phyloP scores from a whole-genome alignment of 2,113 vertebrate genomes.

The Cichladusa arquata region DNA sequence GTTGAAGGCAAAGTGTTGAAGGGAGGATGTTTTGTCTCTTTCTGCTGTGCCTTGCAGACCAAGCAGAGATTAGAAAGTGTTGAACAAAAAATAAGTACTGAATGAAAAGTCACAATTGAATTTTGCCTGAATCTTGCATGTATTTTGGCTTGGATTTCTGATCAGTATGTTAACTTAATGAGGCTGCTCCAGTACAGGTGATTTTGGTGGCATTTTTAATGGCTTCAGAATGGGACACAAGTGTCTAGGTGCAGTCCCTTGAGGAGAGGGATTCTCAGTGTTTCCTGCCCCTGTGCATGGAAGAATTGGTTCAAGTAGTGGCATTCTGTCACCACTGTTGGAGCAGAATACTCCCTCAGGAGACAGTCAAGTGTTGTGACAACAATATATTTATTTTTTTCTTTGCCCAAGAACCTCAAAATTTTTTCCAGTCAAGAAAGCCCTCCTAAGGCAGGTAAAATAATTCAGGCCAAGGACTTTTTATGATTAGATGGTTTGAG shows the following conservation, averaged over 20 bases:
- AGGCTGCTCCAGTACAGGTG: neutral
- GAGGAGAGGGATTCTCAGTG: neutral
- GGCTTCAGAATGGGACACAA: neutral
- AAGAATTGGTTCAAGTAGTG: neutral
- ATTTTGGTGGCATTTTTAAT: neutral
- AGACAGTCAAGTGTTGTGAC: neutral
- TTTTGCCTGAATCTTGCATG: neutral
- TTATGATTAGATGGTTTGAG: neutral
- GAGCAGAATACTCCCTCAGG: neutral
- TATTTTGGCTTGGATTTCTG: neutral
- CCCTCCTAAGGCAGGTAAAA: neutral
- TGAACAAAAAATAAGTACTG: neutral
- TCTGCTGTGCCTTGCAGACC: neutral
- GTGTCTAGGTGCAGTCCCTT: neutral
- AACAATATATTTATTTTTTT: neutral
- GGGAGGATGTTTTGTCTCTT: neutral
- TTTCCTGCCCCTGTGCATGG: neutral
- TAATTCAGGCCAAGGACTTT: neutral
- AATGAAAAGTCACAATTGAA: neutral
- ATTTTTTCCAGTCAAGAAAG: neutral
- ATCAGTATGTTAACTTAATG: neutral
- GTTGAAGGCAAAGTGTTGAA: neutral
- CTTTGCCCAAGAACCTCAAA: neutral
- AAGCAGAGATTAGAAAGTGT: slow-evolving; percentile 5
- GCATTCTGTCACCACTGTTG: neutral